A percentile compares a stretch with the other conserved stretches of the same genome.
These are phyloP conservation scores for Planiliza haematocheilus DNA, from an alignment of 2,113 vertebrate genomes.

Conservation along the genomic window DNA sequence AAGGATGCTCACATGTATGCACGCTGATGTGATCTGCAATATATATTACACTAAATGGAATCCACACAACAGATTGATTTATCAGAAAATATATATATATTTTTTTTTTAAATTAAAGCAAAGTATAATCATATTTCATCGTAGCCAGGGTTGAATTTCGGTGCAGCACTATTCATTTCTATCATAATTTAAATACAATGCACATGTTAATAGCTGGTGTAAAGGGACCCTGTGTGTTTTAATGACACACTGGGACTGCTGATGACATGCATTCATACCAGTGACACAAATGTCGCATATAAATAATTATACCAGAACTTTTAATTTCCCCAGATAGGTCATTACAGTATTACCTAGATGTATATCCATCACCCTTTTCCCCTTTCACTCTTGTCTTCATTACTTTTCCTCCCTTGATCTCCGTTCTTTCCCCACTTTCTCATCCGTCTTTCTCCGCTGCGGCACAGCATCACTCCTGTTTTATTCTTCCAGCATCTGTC, in stretches of 20 bases:
- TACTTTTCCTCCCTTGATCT: conserved; percentile 36
- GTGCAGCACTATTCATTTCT: not conserved
- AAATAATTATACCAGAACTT: conserved; percentile 65
- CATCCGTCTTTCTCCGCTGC: not conserved
- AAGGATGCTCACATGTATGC: too few relatives aligned
- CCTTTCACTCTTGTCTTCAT: conserved; percentile 47
- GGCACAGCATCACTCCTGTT: conserved; percentile 20
- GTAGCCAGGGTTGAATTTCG: not conserved
- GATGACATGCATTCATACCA: conserved; percentile 33
- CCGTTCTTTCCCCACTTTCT: conserved; percentile 13
- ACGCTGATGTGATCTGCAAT: too few relatives aligned
- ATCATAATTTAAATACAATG: not conserved
- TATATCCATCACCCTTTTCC: conserved; percentile 52
- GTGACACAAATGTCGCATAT: conserved; percentile 50
- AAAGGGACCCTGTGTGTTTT: conserved; percentile 29
- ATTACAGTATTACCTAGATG: conserved; percentile 51
- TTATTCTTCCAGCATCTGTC: conserved; percentile 8
- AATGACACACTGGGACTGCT: conserved; percentile 21
- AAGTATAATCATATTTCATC: not conserved
- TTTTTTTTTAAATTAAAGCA: too few relatives aligned
- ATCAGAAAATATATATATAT: too few relatives aligned
- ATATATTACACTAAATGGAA: too few relatives aligned
- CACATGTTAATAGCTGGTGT: conserved; percentile 34
- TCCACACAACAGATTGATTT: too few relatives aligned
- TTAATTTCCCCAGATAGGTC: conserved; percentile 67